A percentile compares a stretch with the other conserved stretches of the same genome.
Conservation (phyloP, 2,888 invertebrate genomes). For the Macroteleia sp. region DNA sequence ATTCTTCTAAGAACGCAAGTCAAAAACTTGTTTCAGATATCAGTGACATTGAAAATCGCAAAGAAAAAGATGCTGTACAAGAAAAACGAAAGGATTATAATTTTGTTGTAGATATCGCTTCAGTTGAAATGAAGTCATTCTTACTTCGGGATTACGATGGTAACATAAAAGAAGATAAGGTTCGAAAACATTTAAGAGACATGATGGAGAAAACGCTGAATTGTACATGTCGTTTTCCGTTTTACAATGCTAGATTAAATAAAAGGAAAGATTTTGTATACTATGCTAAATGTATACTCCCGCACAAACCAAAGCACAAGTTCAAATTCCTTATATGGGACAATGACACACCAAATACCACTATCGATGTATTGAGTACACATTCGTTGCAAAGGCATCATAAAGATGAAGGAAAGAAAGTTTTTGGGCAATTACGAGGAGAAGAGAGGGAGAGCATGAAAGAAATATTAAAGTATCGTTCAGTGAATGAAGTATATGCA, state of each 20-base stretch:
- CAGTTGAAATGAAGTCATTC: too few relatives aligned
- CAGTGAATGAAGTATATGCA: not conserved
- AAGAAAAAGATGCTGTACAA: too few relatives aligned
- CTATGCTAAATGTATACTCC: constrained; percentile 12
- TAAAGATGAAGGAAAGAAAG: too few relatives aligned
- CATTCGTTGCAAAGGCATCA: too few relatives aligned
- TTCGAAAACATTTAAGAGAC: not conserved
- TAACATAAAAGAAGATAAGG: too few relatives aligned
- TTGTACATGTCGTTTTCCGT: constrained; percentile 13
- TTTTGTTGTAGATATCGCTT: too few relatives aligned
- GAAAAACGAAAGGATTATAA: too few relatives aligned
- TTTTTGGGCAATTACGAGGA: constrained; percentile 17
- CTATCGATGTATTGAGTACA: too few relatives aligned
- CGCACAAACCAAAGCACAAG: not conserved
- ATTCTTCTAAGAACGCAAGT: too few relatives aligned
- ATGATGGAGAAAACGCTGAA: not conserved
- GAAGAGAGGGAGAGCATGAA: constrained; percentile 9
- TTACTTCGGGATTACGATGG: too few relatives aligned
- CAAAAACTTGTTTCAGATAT: too few relatives aligned
- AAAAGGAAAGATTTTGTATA: not conserved
- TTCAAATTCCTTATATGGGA: constrained; percentile 32
- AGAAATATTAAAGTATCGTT: not conserved
- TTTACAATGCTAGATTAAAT: constrained; percentile 2
- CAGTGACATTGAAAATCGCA: too few relatives aligned
- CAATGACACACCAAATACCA: not conserved